phyloP scores from a whole-genome alignment of 2,888 invertebrate genomes.

The Eristalis arbustorum region DNA sequence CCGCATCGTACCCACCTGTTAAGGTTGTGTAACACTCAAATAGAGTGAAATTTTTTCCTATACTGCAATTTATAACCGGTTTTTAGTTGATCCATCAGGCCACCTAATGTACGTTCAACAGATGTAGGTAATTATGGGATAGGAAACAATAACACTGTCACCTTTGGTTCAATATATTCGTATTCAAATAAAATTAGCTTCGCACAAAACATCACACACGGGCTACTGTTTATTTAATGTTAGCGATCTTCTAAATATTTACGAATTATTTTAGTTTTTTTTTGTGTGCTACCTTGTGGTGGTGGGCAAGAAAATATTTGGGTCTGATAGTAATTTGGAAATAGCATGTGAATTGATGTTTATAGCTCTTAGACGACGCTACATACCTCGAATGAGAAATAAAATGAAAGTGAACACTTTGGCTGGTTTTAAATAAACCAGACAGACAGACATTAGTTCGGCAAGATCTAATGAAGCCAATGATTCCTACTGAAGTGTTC shows the following conservation, averaged over 20 bases:
- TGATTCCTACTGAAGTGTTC: neutral
- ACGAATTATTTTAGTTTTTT: neutral
- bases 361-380: neutral
- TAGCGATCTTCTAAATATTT: conserved; percentile 2
- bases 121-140: neutral
- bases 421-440: neutral
- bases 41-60: neutral
- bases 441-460: neutral
- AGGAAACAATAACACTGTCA: neutral
- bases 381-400: neutral
- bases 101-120: neutral
- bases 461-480: neutral
- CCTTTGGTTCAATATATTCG: neutral
- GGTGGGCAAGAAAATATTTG: neutral
- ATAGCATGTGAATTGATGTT: neutral
- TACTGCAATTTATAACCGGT: neutral
- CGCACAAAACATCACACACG: neutral
- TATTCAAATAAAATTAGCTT: neutral
- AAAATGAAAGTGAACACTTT: neutral
- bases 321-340: neutral
- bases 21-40: neutral
- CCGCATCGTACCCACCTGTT: neutral
- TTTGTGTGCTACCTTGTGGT: neutral
- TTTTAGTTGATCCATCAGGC: neutral
- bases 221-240: neutral